Evolutionary conservation across 2,888 invertebrate genomes (phyloP).

Genomic region (Harpalus rubripes): DNA sequence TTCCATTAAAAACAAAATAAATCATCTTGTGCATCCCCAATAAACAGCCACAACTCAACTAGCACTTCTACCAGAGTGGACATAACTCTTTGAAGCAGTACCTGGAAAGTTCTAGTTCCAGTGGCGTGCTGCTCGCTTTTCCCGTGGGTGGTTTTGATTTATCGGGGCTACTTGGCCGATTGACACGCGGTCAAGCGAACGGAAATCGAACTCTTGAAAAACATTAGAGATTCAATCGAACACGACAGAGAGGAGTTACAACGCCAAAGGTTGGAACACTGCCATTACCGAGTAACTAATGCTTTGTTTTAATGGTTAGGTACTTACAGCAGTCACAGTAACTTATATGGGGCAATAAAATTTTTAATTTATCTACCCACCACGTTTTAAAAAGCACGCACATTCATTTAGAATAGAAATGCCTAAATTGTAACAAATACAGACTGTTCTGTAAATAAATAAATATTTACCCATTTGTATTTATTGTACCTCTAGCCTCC

Average conservation of each 20-base stretch:
- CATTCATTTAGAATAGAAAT: not conserved
- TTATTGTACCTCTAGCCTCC: no score
- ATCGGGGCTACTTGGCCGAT: slow-evolving; percentile 39
- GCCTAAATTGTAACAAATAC: not conserved
- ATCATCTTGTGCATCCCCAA: slow-evolving; percentile 24
- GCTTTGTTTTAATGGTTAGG: not conserved
- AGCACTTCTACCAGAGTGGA: slow-evolving; percentile 21
- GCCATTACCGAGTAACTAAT: slow-evolving; percentile 7
- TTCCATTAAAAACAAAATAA: slow-evolving; percentile 51
- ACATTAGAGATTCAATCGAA: slow-evolving; percentile 42
- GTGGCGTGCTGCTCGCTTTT: slow-evolving; percentile 21
- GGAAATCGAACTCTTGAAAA: slow-evolving; percentile 28
- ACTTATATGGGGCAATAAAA: not conserved
- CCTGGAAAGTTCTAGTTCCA: slow-evolving; percentile 22
- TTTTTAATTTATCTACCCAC: not conserved
- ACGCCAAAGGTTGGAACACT: slow-evolving; percentile 13
- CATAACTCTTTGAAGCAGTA: slow-evolving; percentile 37
- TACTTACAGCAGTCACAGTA: not conserved
- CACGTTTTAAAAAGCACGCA: not conserved
- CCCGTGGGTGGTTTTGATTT: slow-evolving; percentile 28
- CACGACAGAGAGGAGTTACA: not conserved
- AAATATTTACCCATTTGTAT: not conserved
- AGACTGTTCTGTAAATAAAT: not conserved
- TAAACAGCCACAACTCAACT: slow-evolving; percentile 23
- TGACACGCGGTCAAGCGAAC: slow-evolving; percentile 42